Percentiles rank a stretch among this genome's conserved stretches.
Conservation (phyloP, 2,113 vertebrate species). For the Gnathonemus echidnorhynchus region DNA sequence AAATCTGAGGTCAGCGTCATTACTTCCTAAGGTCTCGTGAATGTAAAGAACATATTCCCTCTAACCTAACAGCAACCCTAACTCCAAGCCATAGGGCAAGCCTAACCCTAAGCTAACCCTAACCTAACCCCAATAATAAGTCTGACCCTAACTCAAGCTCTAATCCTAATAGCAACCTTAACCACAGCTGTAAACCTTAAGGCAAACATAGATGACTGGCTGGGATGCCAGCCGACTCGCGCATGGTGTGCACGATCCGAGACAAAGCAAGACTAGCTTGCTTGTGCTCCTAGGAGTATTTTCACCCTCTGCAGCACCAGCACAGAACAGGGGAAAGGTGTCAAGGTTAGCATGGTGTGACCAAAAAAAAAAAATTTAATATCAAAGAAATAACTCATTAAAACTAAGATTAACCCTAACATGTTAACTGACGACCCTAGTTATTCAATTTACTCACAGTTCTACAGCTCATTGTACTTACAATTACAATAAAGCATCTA, state of each 20-base stretch:
- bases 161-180: neutral
- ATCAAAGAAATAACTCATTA: neutral
- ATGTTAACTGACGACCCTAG: neutral
- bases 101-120: neutral
- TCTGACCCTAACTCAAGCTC: neutral
- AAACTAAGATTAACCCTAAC: neutral
- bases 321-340: neutral
- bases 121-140: neutral
- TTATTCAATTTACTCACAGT: neutral
- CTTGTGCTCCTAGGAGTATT: neutral
- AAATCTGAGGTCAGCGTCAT: neutral
- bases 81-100: neutral
- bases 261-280: neutral
- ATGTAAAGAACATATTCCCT: neutral
- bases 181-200: neutral
- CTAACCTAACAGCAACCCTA: neutral
- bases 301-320: neutral
- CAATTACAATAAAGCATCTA: too few relatives aligned
- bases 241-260: neutral
- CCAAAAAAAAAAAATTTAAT: neutral
- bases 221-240: neutral
- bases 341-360: neutral
- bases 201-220: neutral
- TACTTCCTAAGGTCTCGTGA: neutral
- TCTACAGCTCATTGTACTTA: neutral